phyloP scores from a whole-genome alignment of 2,113 vertebrate species.

The Nibea coibor region DNA sequence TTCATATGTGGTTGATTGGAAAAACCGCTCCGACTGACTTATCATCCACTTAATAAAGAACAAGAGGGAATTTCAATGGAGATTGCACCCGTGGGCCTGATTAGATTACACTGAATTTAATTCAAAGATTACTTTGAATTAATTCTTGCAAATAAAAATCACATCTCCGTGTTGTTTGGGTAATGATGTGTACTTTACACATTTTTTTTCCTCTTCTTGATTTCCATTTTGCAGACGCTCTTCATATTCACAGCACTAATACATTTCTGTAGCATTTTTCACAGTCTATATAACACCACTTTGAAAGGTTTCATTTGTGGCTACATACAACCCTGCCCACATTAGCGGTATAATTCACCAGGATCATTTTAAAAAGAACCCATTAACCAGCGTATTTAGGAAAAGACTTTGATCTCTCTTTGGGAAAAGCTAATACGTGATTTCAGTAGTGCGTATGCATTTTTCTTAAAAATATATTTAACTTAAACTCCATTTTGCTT shows the following conservation, averaged over 20 bases:
- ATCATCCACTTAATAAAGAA: constrained; percentile 1
- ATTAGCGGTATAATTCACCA: neutral
- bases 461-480: constrained; percentile 13
- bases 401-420: neutral
- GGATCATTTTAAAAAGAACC: neutral
- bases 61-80: neutral
- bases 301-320: constrained; percentile 21
- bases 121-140: neutral
- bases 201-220: no score
- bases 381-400: neutral
- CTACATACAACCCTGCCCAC: neutral
- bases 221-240: neutral
- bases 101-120: constrained; percentile 17
- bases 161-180: neutral
- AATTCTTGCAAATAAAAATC: constrained; percentile 16
- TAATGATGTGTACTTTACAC: neutral
- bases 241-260: neutral
- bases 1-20: constrained; percentile 12
- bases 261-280: constrained; percentile 17
- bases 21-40: neutral
- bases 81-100: constrained; percentile 6
- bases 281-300: neutral
- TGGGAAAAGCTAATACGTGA: neutral
- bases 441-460: neutral
- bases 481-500: constrained; percentile 6